phyloP scores from a whole-genome alignment of 2,113 vertebrate species.

The Erythrocercus mccallii region DNA sequence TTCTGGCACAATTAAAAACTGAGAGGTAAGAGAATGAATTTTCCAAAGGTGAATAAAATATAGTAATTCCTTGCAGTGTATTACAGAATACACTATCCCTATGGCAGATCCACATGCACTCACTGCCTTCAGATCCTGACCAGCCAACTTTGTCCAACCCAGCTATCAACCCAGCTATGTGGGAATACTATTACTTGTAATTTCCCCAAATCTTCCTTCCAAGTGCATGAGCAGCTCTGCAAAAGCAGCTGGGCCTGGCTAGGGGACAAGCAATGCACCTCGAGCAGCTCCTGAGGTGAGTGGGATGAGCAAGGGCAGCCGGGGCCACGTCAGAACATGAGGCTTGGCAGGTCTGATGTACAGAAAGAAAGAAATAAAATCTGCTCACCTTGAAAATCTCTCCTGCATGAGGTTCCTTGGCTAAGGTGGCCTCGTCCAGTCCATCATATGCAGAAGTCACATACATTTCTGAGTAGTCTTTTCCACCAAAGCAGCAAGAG shows the following conservation, averaged over 20 bases:
- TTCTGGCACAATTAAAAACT: not conserved
- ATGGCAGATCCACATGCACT: not conserved
- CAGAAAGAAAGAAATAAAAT: not conserved
- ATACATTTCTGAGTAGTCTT: conserved; percentile 82
- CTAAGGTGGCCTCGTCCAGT: conserved; percentile 63
- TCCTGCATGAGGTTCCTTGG: conserved; percentile 78
- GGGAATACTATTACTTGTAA: not conserved
- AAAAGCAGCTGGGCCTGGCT: not conserved
- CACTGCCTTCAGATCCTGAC: not conserved
- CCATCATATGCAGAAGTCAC: conserved; percentile 83
- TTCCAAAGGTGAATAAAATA: not conserved
- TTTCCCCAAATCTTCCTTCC: not conserved
- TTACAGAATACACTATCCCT: not conserved
- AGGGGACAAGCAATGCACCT: not conserved
- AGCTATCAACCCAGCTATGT: not conserved
- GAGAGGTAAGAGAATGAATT: not conserved
- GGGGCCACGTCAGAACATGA: rapidly evolving
- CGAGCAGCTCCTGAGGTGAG: not conserved
- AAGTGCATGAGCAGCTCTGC: not conserved
- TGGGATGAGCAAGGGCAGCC: rapidly evolving
- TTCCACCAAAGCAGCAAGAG: conserved; percentile 87
- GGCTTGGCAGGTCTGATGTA: not conserved
- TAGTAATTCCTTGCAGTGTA: not conserved
- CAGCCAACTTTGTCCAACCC: not conserved
- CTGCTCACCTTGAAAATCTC: conserved; percentile 80